phyloP scores from a whole-genome alignment of 2,888 invertebrate genomes.

The Hymenopus coronatus region DNA sequence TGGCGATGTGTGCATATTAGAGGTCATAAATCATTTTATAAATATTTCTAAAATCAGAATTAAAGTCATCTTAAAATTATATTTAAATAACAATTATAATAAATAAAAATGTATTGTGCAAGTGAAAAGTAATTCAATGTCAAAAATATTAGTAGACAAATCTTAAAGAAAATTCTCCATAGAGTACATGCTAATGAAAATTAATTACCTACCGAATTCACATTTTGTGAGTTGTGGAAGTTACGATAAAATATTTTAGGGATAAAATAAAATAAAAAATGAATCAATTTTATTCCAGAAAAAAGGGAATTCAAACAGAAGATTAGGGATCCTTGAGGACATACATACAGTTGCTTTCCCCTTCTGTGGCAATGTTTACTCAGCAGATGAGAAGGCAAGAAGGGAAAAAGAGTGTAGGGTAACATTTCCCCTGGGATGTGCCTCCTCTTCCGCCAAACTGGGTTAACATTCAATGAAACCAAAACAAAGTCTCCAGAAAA shows the following conservation, averaged over 20 bases:
- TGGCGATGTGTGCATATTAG: no score
- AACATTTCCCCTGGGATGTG: conserved; percentile 5
- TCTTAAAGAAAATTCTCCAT: no score
- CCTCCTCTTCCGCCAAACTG: neutral
- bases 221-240: no score
- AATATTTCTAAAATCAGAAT: no score
- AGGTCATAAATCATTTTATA: no score
- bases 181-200: no score
- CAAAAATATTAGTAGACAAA: no score
- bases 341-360: neutral
- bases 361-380: neutral
- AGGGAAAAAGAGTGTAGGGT: conserved; percentile 1
- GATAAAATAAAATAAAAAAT: neutral
- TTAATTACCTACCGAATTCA: no score
- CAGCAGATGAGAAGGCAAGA: conserved; percentile 14
- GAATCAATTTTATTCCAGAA: neutral
- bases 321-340: neutral
- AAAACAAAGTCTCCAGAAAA: conserved; percentile 11
- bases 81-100: no score
- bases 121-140: no score
- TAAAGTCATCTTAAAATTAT: no score
- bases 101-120: no score
- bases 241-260: neutral
- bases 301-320: neutral
- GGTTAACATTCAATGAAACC: conserved; percentile 21